Base-by-base conservation (phyloP, 2,113 vertebrate genomes). In the Apteryx mantelli region DNA sequence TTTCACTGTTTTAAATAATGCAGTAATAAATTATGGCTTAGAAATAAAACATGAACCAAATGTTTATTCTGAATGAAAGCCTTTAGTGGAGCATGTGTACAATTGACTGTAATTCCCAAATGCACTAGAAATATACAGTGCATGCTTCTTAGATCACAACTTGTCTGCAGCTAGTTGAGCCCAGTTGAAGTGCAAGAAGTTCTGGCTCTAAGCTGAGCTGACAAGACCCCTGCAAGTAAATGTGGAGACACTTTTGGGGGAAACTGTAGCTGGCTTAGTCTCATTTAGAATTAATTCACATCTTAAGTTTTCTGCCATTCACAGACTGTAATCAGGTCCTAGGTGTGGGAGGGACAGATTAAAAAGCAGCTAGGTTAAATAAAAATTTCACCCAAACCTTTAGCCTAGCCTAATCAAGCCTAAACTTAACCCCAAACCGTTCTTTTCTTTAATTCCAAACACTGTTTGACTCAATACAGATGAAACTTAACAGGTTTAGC, bases 31-130 rank as follows among this genome's bases (percentile, higher is more conserved):
- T 52, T 93, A 91, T 17, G 13, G 55, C 69, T 66, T 61, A 82
- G 21, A 91, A 93, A 91, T 26, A 82, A 92, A 96, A 75, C 24
- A 86, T 88, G 75, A 89, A 88, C 17, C 5, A 81, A 89, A 66
- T 0, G 1, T 71, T 86, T 95, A 42, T 63, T 76, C 64, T 80
- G 20, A 95, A 91, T 76, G 42, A 89, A 84, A 70, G 4, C 36
- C 30, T 82, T 53, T 64, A 76, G 25, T 36, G 82, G 32, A 64
- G 32, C 63, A 58, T 21, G 16, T 1, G 6, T 11, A 73, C 58
- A 83, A 44, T 85, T 24, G 83, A 34, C 26, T 78, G 34, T 56
- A 92, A 86, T 70, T 86, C 55, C 17, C 44, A 96, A 89, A 83
- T 24, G n/a, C 36, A 78, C 12, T 7, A 24, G 53, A 14, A 88